These are phyloP conservation scores for Siniperca obscura DNA, from an alignment of 2,797 vertebrate species.

Conservation along the genomic window DNA sequence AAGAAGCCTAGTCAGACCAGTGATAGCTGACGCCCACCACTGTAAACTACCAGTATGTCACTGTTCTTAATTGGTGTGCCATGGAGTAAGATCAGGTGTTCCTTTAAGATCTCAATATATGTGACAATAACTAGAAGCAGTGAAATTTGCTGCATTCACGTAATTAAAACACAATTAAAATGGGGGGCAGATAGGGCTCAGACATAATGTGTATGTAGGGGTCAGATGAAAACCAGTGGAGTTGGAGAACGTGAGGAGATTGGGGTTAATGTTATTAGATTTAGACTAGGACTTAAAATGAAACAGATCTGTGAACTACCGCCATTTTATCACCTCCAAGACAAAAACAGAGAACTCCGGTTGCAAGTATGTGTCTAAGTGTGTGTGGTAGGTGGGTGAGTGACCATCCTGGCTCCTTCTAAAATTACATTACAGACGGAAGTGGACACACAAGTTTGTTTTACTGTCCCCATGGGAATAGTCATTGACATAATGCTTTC, in stretches of 20 bases:
- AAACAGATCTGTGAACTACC: background rate
- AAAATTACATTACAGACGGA: slow-evolving; percentile 63
- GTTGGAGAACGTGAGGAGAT: background rate
- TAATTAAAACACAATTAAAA: background rate
- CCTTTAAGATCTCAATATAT: background rate
- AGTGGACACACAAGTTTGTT: slow-evolving; percentile 22
- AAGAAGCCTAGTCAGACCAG: slow-evolving; percentile 34
- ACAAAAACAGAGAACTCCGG: slow-evolving; percentile 4
- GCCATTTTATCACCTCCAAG: slow-evolving; percentile 7
- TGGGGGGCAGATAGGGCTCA: no score
- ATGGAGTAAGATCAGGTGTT: background rate
- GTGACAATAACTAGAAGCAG: background rate
- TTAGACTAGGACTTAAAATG: background rate
- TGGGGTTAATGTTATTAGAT: background rate
- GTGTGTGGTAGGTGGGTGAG: slow-evolving; percentile 8
- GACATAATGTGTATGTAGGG: background rate
- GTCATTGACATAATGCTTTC: no score
- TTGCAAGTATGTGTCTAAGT: slow-evolving; percentile 10
- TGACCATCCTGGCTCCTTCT: slow-evolving; percentile 49
- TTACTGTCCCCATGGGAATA: no score
- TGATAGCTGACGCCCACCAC: slow-evolving; percentile 18
- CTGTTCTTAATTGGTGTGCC: background rate
- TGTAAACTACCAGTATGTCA: slow-evolving; percentile 1
- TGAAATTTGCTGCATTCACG: background rate
- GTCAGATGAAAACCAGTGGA: background rate